Evolutionary conservation across 2,797 vertebrate species (phyloP).

Genomic region (Spinibarbus caldwelli): DNA sequence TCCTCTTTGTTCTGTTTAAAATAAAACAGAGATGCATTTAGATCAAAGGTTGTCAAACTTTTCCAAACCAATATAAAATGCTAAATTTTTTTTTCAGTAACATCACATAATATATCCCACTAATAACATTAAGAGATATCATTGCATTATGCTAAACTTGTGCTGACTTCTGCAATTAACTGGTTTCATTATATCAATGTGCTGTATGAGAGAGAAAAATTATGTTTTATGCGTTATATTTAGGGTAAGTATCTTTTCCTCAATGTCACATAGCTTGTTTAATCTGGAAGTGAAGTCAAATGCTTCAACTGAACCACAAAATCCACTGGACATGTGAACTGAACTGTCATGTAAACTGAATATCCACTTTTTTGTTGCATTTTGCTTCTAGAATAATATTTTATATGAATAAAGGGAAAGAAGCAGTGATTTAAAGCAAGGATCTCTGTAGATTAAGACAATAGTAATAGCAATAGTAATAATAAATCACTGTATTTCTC

Average conservation of each 20-base stretch:
- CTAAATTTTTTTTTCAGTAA: neutral
- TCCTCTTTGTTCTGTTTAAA: constrained; percentile 25
- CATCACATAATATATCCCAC: neutral
- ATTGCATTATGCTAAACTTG: neutral
- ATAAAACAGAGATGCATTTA: constrained; percentile 37
- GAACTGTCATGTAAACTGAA: neutral
- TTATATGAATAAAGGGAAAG: neutral
- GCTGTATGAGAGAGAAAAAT: neutral
- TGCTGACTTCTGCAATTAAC: neutral
- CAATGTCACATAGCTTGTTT: neutral
- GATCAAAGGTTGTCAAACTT: neutral
- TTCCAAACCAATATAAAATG: neutral
- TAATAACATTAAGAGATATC: neutral
- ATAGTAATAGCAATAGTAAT: neutral
- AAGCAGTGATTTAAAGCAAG: neutral
- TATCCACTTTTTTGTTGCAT: neutral
- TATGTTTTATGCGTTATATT: neutral
- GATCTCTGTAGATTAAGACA: neutral
- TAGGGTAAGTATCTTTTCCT: neutral
- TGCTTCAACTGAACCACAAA: neutral
- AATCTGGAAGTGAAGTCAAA: neutral
- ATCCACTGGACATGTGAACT: neutral
- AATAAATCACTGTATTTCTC: neutral
- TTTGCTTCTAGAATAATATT: constrained; percentile 3
- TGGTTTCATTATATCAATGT: neutral